These are phyloP conservation scores for Ailurus styani DNA, from an alignment of 2,113 vertebrate species.

Conservation along the genomic window DNA sequence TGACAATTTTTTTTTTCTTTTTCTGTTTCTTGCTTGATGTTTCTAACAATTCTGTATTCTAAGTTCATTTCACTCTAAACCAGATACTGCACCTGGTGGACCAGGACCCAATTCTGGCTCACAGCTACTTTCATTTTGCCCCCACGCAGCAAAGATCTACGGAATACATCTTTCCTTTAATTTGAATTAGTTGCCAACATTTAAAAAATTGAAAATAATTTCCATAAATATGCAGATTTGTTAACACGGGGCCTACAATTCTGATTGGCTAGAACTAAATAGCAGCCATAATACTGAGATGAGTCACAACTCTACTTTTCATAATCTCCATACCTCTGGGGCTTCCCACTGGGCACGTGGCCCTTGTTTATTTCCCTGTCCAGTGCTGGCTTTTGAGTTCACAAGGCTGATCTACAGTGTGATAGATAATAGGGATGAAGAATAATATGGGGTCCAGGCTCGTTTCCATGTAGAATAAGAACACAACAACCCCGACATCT, in stretches of 20 bases:
- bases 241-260: background rate
- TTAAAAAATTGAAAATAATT: background rate
- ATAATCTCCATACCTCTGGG: rapidly evolving
- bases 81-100: background rate
- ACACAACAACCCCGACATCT: background rate
- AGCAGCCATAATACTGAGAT: background rate
- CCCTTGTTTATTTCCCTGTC: background rate
- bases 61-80: background rate
- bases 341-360: background rate
- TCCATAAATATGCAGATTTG: background rate
- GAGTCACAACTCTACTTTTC: background rate
- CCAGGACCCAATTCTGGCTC: background rate
- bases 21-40: background rate
- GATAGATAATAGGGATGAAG: background rate
- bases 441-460: background rate
- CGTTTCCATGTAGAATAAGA: background rate
- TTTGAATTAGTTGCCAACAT: background rate
- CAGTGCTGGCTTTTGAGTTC: background rate
- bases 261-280: background rate
- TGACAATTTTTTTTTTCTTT: background rate
- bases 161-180: background rate
- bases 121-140: background rate
- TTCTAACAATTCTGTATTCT: background rate
- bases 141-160: background rate
- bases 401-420: background rate